Conservation (phyloP, 2,113 vertebrate species). For the Pelmatolapia mariae region DNA sequence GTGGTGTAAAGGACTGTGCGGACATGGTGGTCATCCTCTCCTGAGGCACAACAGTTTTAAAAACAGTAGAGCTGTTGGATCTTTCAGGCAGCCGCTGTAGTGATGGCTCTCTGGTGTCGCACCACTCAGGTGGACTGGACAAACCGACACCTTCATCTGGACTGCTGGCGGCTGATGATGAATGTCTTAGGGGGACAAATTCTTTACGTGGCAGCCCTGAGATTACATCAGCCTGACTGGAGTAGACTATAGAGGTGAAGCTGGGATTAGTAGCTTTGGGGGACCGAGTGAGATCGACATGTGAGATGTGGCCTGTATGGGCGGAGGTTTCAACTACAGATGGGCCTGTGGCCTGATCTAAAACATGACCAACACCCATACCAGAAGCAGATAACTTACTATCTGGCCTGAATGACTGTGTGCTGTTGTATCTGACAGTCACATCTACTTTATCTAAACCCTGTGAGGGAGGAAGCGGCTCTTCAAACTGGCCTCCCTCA, state of each 20-base stretch:
- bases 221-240: neutral
- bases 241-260: neutral
- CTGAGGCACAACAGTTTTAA: slow-evolving; percentile 53
- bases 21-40: neutral
- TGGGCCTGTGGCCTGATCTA: neutral
- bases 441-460: neutral
- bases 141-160: slow-evolving; percentile 40
- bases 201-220: neutral
- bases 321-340: neutral
- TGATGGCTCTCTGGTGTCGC: neutral
- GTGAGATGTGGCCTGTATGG: slow-evolving; percentile 56
- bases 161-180: neutral
- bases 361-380: neutral
- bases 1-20: neutral
- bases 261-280: slow-evolving; percentile 43
- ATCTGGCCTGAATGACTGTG: neutral
- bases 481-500: slow-evolving; percentile 3
- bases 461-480: neutral
- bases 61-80: slow-evolving; percentile 58
- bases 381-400: neutral
- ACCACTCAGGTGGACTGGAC: slow-evolving; percentile 39
- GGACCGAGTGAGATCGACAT: slow-evolving; percentile 74
- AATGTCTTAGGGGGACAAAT: neutral
- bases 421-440: neutral
- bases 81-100: slow-evolving; percentile 2